These are phyloP conservation scores for Kryptolebias marmoratus DNA, from an alignment of 2,113 vertebrate genomes.

Conservation along the genomic window DNA sequence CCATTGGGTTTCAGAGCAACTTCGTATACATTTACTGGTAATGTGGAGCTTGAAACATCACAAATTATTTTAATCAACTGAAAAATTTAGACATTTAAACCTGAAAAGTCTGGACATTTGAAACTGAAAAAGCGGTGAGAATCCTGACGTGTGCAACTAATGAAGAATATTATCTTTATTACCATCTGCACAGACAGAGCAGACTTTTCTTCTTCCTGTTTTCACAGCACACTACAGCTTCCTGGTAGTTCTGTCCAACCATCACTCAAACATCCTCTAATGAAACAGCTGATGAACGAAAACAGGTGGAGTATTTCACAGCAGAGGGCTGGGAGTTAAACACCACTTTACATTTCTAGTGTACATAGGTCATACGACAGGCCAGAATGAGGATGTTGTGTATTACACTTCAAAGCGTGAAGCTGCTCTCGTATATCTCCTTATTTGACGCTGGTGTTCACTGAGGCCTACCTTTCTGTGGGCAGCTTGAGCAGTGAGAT, in stretches of 20 bases:
- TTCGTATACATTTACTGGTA: too few species aligned
- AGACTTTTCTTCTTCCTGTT: not conserved
- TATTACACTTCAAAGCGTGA: not conserved
- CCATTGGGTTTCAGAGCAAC: too few species aligned
- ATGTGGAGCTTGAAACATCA: too few species aligned
- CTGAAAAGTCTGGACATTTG: too few species aligned
- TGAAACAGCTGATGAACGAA: not conserved
- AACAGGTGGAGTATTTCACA: not conserved
- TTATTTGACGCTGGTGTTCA: not conserved
- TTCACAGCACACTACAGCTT: not conserved
- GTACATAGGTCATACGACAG: not conserved
- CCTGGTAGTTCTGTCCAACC: conserved; percentile 15
- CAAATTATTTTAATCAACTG: too few species aligned
- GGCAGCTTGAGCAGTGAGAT: not conserved
- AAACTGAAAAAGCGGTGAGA: too few species aligned
- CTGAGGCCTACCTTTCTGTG: conserved; percentile 27
- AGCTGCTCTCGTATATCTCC: not conserved
- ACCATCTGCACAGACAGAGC: not conserved
- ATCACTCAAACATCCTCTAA: conserved; percentile 15
- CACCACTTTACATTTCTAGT: not conserved
- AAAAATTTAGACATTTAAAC: too few species aligned
- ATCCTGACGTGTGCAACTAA: too few species aligned
- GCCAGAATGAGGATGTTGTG: not conserved
- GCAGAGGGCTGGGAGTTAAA: not conserved
- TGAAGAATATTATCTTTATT: too few species aligned